Evolutionary conservation across 1,140 invertebrate genomes (phyloP).

Genomic region (Trichomalopsis sarcophagae): DNA sequence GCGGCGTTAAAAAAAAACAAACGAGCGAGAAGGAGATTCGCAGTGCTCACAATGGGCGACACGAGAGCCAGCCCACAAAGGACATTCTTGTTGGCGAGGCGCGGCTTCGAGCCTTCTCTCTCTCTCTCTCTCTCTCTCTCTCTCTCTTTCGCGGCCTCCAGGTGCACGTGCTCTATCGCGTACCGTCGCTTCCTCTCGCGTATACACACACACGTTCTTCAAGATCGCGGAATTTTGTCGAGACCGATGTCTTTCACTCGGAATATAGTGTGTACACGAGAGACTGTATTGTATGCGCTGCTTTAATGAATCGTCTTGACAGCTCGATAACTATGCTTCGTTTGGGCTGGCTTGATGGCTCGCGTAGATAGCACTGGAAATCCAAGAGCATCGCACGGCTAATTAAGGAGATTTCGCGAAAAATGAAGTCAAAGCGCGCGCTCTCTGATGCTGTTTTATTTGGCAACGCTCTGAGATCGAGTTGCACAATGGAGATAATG

Average conservation of each 20-base stretch:
- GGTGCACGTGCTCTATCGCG: not conserved
- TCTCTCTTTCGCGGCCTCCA: not conserved
- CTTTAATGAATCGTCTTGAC: not conserved
- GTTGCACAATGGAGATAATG: not conserved
- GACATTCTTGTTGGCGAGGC: slow-evolving; percentile 12
- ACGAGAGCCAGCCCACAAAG: slow-evolving; percentile 19
- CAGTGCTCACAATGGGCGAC: not conserved
- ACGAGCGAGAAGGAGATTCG: not conserved
- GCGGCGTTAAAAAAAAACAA: not conserved
- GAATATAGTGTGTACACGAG: too few species aligned
- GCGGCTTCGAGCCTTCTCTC: not conserved
- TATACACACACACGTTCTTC: not conserved
- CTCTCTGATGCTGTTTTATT: not conserved
- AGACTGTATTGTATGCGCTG: not conserved
- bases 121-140: not conserved
- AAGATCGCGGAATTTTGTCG: not conserved
- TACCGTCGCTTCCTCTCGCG: not conserved
- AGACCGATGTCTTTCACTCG: too few species aligned
- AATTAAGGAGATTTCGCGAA: not conserved
- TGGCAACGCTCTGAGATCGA: not conserved
- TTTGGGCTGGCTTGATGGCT: not conserved
- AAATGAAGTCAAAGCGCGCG: not conserved
- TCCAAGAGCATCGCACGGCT: not conserved
- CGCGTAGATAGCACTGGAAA: not conserved
- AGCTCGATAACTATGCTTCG: not conserved